Conservation (phyloP, 2,113 vertebrate species). For the Gnathonemus longibarbis region DNA sequence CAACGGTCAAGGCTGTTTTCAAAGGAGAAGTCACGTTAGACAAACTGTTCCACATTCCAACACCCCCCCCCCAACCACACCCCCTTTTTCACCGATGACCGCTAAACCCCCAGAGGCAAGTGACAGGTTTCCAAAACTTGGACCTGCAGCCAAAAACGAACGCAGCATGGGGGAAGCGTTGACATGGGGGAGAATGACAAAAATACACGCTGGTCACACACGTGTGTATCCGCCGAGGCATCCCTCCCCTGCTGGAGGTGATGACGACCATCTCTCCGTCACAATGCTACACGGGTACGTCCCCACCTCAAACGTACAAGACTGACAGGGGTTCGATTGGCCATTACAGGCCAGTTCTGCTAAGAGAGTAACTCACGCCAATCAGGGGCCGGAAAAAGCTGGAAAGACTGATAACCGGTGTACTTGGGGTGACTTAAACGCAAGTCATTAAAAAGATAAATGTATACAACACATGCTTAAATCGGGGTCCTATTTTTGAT, state of each 20-base stretch:
- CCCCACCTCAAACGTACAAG: neutral
- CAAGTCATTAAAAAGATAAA: neutral
- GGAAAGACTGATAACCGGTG: neutral
- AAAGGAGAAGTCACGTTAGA: neutral
- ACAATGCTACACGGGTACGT: neutral
- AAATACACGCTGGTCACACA: neutral
- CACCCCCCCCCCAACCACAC: neutral
- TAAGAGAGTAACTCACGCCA: neutral
- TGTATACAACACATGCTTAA: neutral
- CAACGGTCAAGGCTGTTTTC: neutral
- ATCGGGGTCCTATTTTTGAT: neutral
- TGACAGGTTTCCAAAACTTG: neutral
- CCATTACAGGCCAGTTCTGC: neutral
- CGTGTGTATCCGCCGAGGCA: neutral
- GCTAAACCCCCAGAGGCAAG: neutral
- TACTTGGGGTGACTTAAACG: neutral
- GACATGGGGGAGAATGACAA: neutral
- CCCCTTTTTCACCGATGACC: neutral
- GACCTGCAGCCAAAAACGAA: neutral
- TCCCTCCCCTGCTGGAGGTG: neutral
- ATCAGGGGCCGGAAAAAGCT: neutral
- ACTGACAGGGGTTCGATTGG: neutral
- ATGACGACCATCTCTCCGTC: neutral
- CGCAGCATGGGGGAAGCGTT: neutral
- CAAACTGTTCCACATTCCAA: neutral